Conservation (phyloP, 2,888 invertebrate genomes). For the Plutella xylostella region DNA sequence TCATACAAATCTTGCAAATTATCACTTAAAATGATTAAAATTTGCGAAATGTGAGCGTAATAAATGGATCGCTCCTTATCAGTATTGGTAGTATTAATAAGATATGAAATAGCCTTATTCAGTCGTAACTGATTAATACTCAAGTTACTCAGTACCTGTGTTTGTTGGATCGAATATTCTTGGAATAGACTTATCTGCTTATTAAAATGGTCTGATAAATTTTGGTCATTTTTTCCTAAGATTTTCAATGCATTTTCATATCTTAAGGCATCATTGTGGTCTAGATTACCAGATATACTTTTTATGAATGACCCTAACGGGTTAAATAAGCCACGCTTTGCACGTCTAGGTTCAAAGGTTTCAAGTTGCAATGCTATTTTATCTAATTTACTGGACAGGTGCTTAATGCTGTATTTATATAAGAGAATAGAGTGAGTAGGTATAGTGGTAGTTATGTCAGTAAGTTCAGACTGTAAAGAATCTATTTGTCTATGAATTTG, state of each 20-base stretch:
- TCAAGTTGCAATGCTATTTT: too few species aligned
- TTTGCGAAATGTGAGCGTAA: not conserved
- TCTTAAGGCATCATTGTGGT: too few species aligned
- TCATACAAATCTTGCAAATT: not conserved
- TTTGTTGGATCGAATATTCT: not conserved
- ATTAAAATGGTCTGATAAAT: not conserved
- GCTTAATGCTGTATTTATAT: not conserved
- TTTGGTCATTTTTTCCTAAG: not conserved
- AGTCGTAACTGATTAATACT: not conserved
- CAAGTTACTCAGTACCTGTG: not conserved
- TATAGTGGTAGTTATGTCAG: not conserved
- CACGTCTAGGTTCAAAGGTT: too few species aligned
- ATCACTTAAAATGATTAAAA: not conserved
- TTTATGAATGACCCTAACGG: too few species aligned
- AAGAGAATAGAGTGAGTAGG: too few species aligned
- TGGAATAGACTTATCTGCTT: not conserved
- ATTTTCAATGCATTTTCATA: not conserved
- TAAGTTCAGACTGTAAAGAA: not conserved
- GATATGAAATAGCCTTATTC: constrained; percentile 6
- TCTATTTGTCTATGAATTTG: not conserved
- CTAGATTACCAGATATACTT: too few species aligned
- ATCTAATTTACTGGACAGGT: too few species aligned
- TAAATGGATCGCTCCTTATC: too few species aligned
- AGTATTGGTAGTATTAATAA: too few species aligned
- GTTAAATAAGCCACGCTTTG: too few species aligned